Conservation (phyloP, 2,113 vertebrate species). For the Etheostoma cragini region DNA sequence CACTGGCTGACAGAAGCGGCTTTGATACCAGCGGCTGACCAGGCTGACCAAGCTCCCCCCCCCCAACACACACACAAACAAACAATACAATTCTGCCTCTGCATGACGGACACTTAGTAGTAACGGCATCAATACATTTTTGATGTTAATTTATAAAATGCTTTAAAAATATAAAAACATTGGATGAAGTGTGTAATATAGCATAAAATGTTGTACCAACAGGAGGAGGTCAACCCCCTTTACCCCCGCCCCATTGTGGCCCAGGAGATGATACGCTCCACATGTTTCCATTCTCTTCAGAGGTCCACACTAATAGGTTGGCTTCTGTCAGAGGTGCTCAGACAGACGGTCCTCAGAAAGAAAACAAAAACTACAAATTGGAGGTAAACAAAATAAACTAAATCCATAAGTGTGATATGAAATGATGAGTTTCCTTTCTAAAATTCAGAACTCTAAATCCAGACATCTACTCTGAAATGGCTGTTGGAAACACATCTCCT, state of each 20-base stretch:
- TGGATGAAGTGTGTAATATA: conserved; percentile 73
- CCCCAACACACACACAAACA: conserved; percentile 5
- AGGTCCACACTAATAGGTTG: conserved; percentile 19
- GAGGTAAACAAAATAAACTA: conserved; percentile 27
- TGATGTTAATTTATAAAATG: conserved; percentile 70
- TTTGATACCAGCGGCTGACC: conserved; percentile 55
- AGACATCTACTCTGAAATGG: conserved; percentile 30
- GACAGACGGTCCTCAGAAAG: not conserved
- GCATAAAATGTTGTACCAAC: conserved; percentile 80
- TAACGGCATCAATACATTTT: conserved; percentile 51
- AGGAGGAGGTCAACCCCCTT: not conserved
- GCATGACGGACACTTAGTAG: conserved; percentile 57
- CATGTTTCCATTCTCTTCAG: conserved; percentile 3
- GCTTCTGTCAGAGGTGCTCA: conserved; percentile 5
- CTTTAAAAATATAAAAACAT: conserved; percentile 75
- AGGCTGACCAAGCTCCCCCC: too few species aligned
- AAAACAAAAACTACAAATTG: conserved; percentile 18
- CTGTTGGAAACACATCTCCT: conserved; percentile 4
- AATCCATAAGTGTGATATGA: conserved; percentile 50
- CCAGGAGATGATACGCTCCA: conserved; percentile 23
- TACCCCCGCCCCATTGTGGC: not conserved
- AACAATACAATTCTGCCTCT: conserved; percentile 22
- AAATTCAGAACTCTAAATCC: conserved; percentile 22
- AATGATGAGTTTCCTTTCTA: conserved; percentile 55
- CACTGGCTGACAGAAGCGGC: conserved; percentile 36